Conservation (phyloP, 2,888 invertebrate species). For the Rhyacophila evoluta region DNA sequence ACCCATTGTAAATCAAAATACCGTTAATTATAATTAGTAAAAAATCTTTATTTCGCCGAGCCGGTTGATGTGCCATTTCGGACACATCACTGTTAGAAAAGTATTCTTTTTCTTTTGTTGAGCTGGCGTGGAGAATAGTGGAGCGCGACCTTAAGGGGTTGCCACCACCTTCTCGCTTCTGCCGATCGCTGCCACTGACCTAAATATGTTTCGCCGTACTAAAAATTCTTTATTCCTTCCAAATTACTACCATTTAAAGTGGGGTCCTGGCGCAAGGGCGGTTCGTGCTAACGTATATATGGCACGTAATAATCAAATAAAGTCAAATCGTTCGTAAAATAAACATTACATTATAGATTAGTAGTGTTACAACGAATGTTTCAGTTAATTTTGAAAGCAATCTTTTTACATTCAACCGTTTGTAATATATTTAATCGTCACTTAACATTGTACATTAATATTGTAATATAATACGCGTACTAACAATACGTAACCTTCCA, state of each 20-base stretch:
- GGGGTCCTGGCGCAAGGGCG: neutral
- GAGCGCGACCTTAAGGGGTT: neutral
- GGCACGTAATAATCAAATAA: slow-evolving; percentile 7
- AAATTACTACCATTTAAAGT: slow-evolving; percentile 9
- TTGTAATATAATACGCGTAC: too few relatives aligned
- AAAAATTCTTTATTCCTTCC: slow-evolving; percentile 21
- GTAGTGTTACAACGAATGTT: too few relatives aligned
- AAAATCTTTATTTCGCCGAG: too few relatives aligned
- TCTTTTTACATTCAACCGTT: too few relatives aligned
- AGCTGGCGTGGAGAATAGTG: neutral
- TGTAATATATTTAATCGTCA: too few relatives aligned
- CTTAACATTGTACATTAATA: too few relatives aligned
- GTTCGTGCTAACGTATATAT: neutral
- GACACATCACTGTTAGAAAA: neutral
- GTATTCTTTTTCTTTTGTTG: slow-evolving; percentile 5
- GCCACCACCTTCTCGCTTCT: neutral
- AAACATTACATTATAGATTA: neutral
- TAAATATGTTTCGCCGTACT: slow-evolving; percentile 31
- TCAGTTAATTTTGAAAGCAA: too few relatives aligned
- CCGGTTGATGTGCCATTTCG: too few relatives aligned
- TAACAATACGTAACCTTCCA: too few relatives aligned
- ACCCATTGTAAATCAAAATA: too few relatives aligned
- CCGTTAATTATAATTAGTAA: too few relatives aligned
- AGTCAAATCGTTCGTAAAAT: neutral
- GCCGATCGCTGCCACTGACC: slow-evolving; percentile 27